These are phyloP conservation scores for Pyrochroa serraticornis DNA, from an alignment of 2,888 invertebrate species.

Conservation along the genomic window DNA sequence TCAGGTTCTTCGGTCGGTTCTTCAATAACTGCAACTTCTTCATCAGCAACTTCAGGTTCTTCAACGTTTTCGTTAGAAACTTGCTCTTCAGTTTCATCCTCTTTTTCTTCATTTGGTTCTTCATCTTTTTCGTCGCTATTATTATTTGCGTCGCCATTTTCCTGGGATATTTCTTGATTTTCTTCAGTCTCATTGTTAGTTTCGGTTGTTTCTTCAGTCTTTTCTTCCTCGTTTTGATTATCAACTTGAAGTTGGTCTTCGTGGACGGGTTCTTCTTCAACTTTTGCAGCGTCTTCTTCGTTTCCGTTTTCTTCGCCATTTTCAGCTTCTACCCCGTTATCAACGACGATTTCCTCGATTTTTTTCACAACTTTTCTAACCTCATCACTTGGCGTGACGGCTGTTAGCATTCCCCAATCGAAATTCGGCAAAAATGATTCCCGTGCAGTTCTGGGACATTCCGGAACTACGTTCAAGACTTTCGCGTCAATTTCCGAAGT, in stretches of 20 bases:
- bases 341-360: conserved; percentile 23
- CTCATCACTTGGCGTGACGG: conserved; percentile 50
- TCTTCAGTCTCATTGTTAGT: conserved; percentile 16
- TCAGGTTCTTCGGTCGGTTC: conserved; percentile 16
- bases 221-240: conserved; percentile 6
- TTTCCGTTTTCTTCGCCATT: conserved; percentile 22
- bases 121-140: conserved; percentile 39
- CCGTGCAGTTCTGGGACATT: conserved; percentile 80
- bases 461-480: conserved; percentile 73
- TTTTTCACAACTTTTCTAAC: conserved; percentile 40
- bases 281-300: conserved; percentile 31
- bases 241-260: conserved; percentile 8
- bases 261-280: conserved; percentile 22
- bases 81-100: conserved; percentile 34
- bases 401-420: conserved; percentile 74
- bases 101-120: conserved; percentile 24
- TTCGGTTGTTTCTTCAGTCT: conserved; percentile 16
- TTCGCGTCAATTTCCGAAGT: conserved; percentile 78
- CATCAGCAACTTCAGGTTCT: conserved; percentile 32
- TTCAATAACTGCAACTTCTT: conserved; percentile 23
- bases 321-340: conserved; percentile 29
- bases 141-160: conserved; percentile 17
- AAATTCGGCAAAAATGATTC: conserved; percentile 71
- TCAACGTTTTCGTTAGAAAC: conserved; percentile 36
- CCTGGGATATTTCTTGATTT: neutral